A percentile compares a stretch with the other conserved stretches of the same genome.
Evolutionary conservation across 2,113 vertebrate species (phyloP).

Genomic region (Sylvietta virens): DNA sequence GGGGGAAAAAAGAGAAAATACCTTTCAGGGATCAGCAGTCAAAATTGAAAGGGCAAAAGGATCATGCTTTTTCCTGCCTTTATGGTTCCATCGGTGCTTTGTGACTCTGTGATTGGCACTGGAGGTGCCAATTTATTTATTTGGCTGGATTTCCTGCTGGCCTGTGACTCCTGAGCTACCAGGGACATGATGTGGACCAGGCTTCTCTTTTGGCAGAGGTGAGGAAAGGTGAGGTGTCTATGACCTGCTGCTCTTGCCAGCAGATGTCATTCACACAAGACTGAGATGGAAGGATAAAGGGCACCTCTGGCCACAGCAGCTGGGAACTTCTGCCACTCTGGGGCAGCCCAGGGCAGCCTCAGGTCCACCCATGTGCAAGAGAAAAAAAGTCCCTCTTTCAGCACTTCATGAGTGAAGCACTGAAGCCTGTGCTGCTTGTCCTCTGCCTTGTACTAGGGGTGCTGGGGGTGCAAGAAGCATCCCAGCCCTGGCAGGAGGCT

Average conservation of each 20-base stretch:
- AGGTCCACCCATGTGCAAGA: not conserved
- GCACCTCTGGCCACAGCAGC: not conserved
- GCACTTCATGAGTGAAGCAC: not conserved
- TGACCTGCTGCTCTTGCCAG: not conserved
- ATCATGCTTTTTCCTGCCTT: not conserved
- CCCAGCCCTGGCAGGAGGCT: not conserved
- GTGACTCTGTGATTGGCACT: not conserved
- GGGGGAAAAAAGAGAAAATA: not conserved
- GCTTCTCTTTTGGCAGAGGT: not conserved
- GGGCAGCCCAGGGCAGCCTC: not conserved
- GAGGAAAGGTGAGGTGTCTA: not conserved
- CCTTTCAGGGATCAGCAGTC: not conserved
- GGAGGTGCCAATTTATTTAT: not conserved
- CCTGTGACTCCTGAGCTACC: not conserved
- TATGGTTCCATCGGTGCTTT: not conserved
- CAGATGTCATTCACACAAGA: not conserved
- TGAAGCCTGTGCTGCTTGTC: not conserved
- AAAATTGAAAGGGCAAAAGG: not conserved
- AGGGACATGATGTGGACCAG: not conserved
- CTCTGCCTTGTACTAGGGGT: not conserved
- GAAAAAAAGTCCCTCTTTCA: not conserved
- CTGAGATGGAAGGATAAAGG: not conserved
- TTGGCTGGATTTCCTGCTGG: not conserved
- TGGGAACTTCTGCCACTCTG: not conserved
- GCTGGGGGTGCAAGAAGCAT: not conserved